These are phyloP conservation scores for Eilema depressum DNA, from an alignment of 2,888 invertebrate species.

Conservation along the genomic window DNA sequence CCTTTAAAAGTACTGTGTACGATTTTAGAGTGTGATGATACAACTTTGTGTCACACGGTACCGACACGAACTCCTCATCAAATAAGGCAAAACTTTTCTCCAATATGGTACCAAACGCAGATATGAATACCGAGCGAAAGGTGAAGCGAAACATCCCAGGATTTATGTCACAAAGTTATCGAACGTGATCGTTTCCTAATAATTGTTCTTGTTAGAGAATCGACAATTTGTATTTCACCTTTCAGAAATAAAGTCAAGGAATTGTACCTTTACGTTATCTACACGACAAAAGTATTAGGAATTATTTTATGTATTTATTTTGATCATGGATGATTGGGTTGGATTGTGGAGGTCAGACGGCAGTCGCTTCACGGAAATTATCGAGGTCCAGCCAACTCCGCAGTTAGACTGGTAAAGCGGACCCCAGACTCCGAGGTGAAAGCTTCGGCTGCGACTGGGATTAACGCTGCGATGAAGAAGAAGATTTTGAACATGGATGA, in stretches of 20 bases:
- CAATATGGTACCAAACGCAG: slow-evolving; percentile 29
- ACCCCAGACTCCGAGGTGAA: too few relatives aligned
- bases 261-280: too few relatives aligned
- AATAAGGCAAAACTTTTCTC: slow-evolving; percentile 25
- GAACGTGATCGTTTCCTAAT: slow-evolving; percentile 54
- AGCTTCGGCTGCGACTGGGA: too few relatives aligned
- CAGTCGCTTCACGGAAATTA: too few relatives aligned
- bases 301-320: too few relatives aligned
- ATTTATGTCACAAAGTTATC: slow-evolving; percentile 58
- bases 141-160: slow-evolving; percentile 55
- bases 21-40: not conserved
- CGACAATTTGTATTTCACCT: slow-evolving; percentile 5
- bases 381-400: too few relatives aligned
- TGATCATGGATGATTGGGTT: too few relatives aligned
- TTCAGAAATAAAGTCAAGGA: not conserved
- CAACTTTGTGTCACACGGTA: slow-evolving; percentile 17
- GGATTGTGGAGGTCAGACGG: too few relatives aligned
- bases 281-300: too few relatives aligned
- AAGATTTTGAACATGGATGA: too few relatives aligned
- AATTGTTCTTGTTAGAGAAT: slow-evolving; percentile 46
- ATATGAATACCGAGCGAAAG: slow-evolving; percentile 51
- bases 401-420: too few relatives aligned
- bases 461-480: too few relatives aligned
- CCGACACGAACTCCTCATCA: slow-evolving; percentile 7
- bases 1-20: slow-evolving; percentile 23